Conservation (phyloP, 2,888 invertebrate species). For the Sinodicranocentrus sp. region DNA sequence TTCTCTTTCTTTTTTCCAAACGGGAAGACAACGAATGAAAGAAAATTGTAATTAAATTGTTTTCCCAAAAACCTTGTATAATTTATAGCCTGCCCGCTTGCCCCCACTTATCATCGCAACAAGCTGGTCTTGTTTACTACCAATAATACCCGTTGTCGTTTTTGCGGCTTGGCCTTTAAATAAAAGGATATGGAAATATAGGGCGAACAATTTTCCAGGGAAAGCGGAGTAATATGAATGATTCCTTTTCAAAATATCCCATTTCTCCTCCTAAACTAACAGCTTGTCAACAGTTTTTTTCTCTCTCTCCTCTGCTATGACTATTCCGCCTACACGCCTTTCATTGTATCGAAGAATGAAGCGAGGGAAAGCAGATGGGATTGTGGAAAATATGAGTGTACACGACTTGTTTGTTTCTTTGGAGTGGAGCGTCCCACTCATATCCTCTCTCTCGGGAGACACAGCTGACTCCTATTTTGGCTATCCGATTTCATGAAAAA, state of each 20-base stretch:
- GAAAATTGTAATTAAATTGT: constrained; percentile 68
- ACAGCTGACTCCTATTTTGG: constrained; percentile 47
- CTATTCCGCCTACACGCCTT: not conserved
- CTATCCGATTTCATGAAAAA: constrained; percentile 51
- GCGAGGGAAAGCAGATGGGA: constrained; percentile 63
- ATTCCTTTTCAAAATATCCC: constrained; percentile 37
- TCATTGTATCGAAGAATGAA: not conserved
- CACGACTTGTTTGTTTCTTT: constrained; percentile 3
- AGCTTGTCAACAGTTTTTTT: constrained; percentile 52
- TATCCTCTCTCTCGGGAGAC: constrained; percentile 28
- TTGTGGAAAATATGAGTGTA: constrained; percentile 24
- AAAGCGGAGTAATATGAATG: constrained; percentile 28
- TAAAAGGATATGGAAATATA: not conserved
- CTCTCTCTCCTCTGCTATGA: not conserved
- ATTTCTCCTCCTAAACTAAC: constrained; percentile 12
- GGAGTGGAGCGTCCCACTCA: not conserved
- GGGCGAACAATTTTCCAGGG: too few species aligned
- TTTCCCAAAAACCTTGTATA: constrained; percentile 55
- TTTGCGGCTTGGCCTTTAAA: not conserved
- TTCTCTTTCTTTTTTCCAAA: constrained; percentile 2
- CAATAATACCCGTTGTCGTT: not conserved
- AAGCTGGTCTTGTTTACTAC: constrained; percentile 44
- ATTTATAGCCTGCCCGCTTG: constrained; percentile 56
- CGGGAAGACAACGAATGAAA: constrained; percentile 28
- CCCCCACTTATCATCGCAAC: constrained; percentile 66